Conservation (phyloP, 2,888 invertebrate genomes). For the Coecobrya sp. region DNA sequence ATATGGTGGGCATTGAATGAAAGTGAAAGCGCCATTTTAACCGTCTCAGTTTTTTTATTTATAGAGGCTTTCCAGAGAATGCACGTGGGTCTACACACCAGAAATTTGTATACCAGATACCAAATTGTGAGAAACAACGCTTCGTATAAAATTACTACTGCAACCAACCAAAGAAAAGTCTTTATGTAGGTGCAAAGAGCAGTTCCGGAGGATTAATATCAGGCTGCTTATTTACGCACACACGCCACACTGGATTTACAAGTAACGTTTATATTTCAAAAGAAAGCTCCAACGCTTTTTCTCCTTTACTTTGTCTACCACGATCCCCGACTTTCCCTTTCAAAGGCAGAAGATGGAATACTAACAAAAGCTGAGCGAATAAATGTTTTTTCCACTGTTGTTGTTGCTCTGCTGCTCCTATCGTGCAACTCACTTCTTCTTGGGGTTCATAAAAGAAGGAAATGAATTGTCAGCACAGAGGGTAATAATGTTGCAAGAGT, state of each 20-base stretch:
- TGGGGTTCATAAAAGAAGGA: slow-evolving; percentile 70
- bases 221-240: slow-evolving; percentile 46
- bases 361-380: slow-evolving; percentile 54
- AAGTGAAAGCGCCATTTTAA: background rate
- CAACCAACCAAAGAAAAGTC: background rate
- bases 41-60: background rate
- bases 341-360: slow-evolving; percentile 53
- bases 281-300: slow-evolving; percentile 19
- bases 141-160: background rate
- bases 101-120: background rate
- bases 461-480: slow-evolving; percentile 74
- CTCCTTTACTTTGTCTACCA: slow-evolving; percentile 31
- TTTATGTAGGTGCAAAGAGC: slow-evolving; percentile 13
- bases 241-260: slow-evolving; percentile 62
- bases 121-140: background rate
- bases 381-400: slow-evolving; percentile 55
- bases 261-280: slow-evolving; percentile 32
- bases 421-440: slow-evolving; percentile 2
- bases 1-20: background rate
- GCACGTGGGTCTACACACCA: background rate
- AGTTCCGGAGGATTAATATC: slow-evolving; percentile 71
- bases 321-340: slow-evolving; percentile 57
- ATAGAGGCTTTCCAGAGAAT: background rate
- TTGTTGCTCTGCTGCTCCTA: background rate
- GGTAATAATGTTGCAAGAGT: slow-evolving; percentile 43